These are phyloP conservation scores for Trachythela sp. DNA, from an alignment of 64 coral and sea anemone species.

Conservation along the genomic window DNA sequence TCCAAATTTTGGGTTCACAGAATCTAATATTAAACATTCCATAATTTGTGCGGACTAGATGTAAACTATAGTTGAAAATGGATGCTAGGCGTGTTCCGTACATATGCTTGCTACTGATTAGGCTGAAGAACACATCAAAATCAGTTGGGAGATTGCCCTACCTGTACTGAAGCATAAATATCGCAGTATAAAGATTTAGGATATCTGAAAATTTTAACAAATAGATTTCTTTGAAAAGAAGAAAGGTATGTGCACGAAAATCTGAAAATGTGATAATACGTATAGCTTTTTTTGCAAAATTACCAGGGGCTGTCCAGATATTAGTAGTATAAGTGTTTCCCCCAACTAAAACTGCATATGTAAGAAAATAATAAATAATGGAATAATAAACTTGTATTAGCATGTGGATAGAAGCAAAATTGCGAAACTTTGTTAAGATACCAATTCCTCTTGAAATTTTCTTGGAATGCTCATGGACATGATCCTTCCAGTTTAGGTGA, in stretches of 20 bases:
- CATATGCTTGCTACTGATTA: neutral
- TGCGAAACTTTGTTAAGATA: neutral
- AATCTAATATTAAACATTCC: neutral
- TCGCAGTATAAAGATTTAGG: neutral
- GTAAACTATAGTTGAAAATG: neutral
- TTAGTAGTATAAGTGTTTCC: neutral
- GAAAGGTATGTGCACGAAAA: neutral
- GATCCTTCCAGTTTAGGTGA: neutral
- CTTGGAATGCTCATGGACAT: neutral
- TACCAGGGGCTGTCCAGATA: no score
- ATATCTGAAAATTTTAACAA: neutral
- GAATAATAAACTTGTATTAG: neutral
- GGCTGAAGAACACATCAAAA: neutral
- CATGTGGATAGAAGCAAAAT: neutral
- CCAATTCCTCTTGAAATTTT: neutral
- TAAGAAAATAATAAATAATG: conserved; percentile 5
- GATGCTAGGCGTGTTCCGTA: neutral
- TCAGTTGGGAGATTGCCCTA: neutral
- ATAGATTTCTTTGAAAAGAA: neutral
- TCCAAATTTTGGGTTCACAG: neutral
- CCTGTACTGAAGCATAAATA: neutral
- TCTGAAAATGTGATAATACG: neutral
- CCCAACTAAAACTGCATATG: neutral
- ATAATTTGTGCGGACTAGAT: neutral
- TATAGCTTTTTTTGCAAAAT: neutral